Percentiles rank a stretch among this genome's conserved stretches.
phyloP scores from a whole-genome alignment of 2,113 vertebrate species.

The Gymnocephalus cernua region DNA sequence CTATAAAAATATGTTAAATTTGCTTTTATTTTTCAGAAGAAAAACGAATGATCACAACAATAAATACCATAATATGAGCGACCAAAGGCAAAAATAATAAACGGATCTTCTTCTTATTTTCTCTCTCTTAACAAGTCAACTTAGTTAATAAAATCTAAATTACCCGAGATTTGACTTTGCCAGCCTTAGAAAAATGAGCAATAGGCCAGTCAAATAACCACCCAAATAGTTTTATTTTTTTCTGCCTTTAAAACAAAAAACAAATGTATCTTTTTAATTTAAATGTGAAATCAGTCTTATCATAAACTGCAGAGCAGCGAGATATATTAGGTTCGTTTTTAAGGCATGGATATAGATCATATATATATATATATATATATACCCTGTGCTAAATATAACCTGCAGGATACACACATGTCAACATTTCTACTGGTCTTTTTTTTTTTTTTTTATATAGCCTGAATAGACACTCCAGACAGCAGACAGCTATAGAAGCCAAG shows the following conservation, averaged over 20 bases:
- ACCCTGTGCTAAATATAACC: conserved; percentile 13
- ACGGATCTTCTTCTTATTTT: neutral
- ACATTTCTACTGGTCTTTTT: conserved; percentile 12
- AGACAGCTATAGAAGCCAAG: neutral
- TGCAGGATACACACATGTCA: conserved; percentile 44
- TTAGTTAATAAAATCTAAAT: conserved; percentile 20
- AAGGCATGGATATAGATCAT: conserved; percentile 10
- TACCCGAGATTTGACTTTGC: neutral
- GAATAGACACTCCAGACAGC: neutral
- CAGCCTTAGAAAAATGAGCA: conserved; percentile 22
- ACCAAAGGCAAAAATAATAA: neutral
- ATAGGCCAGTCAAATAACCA: neutral
- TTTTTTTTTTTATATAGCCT: neutral
- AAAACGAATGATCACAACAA: neutral
- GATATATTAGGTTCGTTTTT: neutral
- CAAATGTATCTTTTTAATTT: neutral
- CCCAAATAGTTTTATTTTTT: neutral
- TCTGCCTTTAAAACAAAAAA: neutral
- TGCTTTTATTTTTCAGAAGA: neutral
- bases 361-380: too few relatives aligned
- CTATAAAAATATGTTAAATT: neutral
- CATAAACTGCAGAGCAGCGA: neutral
- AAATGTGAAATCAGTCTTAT: neutral
- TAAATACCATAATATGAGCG: conserved; percentile 7
- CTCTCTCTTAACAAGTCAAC: neutral